Evolutionary conservation across 2,797 vertebrate genomes (phyloP), one percentile per base, ranked within the genome.

Genomic region (Neosalanx taihuensis): DNA sequence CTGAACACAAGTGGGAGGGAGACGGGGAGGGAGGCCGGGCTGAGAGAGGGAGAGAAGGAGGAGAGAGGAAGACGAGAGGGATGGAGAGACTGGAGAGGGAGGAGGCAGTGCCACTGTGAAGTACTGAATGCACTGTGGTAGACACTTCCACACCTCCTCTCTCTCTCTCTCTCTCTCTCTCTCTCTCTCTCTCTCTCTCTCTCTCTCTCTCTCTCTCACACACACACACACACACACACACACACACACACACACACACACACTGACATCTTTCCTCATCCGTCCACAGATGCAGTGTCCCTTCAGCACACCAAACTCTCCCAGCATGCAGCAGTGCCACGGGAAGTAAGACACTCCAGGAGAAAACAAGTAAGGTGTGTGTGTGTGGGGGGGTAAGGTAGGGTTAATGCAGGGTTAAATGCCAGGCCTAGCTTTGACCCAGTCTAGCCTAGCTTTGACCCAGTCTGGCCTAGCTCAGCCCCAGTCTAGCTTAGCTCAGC

Each of bases 251-350:
- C 53, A 41, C 61, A 66, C 46, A 67, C 61, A 46, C 41, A 31
- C 3, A 20, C 37, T 53, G 46, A 26, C 46, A n/a, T 80, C 6
- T 35, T 15, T 63, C 37, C 20, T 23, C 53, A 68, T 72, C 17
- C 84, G 0, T 71, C 72, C 30, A 65, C 72, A 91, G 90, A 91
- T 90, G 89, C 77, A 77, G 81, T 67, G 64, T 79, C 79, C 58
- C 64, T 79, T 70, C 79, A 62, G 31, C 72, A 80, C 72, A 57
- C 68, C 79, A 64, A 66, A 80, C 64, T 41, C 51, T 67, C 70
- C 64, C 77, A 70, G 59, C 62, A 41, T 79, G 81, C 67, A 85
- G 72, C 78, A 79, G 79, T 83, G 69, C 58, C 71, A 76, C 79
- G 84, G 84, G 79, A 82, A 87, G 76, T 88, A 89, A 78, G 64